Percentiles rank a stretch among this genome's conserved stretches.
phyloP scores from a whole-genome alignment of 2,888 invertebrate species.

The Polyommatus icarus region DNA sequence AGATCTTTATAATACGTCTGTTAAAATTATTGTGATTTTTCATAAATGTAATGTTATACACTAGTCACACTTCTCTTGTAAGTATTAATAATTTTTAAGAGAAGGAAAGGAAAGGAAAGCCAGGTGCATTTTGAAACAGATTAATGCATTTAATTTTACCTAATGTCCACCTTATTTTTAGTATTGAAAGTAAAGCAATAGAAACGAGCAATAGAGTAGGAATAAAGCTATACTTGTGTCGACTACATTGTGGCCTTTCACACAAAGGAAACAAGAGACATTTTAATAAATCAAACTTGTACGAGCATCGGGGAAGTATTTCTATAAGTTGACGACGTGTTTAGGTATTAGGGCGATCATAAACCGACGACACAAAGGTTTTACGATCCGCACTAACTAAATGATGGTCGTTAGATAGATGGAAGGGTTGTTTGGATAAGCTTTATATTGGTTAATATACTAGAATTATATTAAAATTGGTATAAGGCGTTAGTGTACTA shows the following conservation, averaged over 20 bases:
- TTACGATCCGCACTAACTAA: constrained; percentile 71
- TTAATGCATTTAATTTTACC: no score
- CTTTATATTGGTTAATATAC: constrained; percentile 46
- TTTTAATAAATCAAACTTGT: constrained; percentile 47
- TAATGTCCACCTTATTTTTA: neutral
- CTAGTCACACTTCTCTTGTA: no score
- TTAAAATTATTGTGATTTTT: no score
- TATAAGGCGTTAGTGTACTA: neutral
- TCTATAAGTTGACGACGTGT: constrained; percentile 50
- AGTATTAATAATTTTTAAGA: no score
- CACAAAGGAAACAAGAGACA: neutral
- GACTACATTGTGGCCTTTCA: neutral
- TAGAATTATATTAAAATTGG: constrained; percentile 1
- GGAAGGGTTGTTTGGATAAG: constrained; percentile 57
- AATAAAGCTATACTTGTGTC: neutral
- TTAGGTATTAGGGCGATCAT: constrained; percentile 48
- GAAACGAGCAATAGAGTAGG: neutral
- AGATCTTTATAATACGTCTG: no score
- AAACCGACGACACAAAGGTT: constrained; percentile 71
- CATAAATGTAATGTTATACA: no score
- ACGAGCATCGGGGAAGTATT: constrained; percentile 38
- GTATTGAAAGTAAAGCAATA: neutral
- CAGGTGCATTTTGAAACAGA: no score
- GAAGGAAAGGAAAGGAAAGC: no score
- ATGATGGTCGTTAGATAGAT: constrained; percentile 65